Base-by-base conservation (phyloP, 2,888 invertebrate genomes). In the Hecatera dysodea region DNA sequence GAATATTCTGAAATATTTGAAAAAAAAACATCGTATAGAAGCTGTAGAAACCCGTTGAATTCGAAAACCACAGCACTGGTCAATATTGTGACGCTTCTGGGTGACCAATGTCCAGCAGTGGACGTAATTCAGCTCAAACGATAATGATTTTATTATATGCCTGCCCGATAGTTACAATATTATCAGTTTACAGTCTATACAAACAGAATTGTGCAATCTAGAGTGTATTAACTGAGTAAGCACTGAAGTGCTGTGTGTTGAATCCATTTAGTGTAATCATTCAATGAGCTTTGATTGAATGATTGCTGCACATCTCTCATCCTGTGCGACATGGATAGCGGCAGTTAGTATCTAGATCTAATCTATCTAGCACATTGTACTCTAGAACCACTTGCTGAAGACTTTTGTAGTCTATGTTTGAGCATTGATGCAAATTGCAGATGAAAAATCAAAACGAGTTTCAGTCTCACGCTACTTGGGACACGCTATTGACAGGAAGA, bases 281-380 rank as follows among this genome's bases (percentile, higher is more conserved):
- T 50, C 56, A 57, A 75, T 67, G 12, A 57, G 24, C 19, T 53
- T 50, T 19, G n/a, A 72, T 56, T 75, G 22, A 15, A 72, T 56
- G 56, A 72, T 72, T 75, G 42, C 27, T 29, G 7, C 24, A 46
- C 39, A 17, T 46, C 6, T 24, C 29, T 39, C 72, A 39, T 39
- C 12, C 17, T 33, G 7, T 17, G 12, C 15, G 7, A 33, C 46
- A 39, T 33, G 7, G 39, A 39, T 19, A 50, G 33, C 3, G 36
- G 11, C 48, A 27, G 17, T 63, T 24, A n/a, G n/a, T 17, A 24
- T 8, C 11, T 39, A 57, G 7, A 15, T 57, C 9, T 4, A 4
- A 57, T 57, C 19, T 39, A 55, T 39, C 22, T 39, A 39, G 22
- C 39, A 39, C 17, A 36, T 22, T 33, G 17, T 17, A 9, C 9